These are phyloP conservation scores for Heterotis niloticus DNA, from an alignment of 2,113 vertebrate genomes.

Conservation along the genomic window DNA sequence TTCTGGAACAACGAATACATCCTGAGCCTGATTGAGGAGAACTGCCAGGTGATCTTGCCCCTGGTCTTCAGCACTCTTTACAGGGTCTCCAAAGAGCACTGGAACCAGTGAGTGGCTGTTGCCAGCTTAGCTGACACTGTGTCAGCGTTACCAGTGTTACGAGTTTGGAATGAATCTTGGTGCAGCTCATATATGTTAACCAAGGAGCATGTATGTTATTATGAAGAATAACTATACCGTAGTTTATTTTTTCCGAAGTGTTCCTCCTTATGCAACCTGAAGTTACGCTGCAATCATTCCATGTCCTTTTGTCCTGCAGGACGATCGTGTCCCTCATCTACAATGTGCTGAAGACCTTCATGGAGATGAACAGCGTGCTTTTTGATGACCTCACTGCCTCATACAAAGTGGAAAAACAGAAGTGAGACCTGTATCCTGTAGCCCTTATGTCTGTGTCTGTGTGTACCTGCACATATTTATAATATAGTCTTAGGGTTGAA, in stretches of 20 bases:
- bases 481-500: too few relatives aligned
- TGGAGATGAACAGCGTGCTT: slow-evolving; percentile 91
- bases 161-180: too few relatives aligned
- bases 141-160: not conserved
- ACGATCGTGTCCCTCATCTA: slow-evolving; percentile 91
- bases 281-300: too few relatives aligned
- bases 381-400: slow-evolving; percentile 89
- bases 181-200: too few relatives aligned
- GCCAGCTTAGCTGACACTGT: not conserved
- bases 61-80: slow-evolving; percentile 86
- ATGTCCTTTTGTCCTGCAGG: slow-evolving; percentile 49
- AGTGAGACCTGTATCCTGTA: slow-evolving; percentile 64
- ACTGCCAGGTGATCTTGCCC: slow-evolving; percentile 85
- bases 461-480: not conserved
- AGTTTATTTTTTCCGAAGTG: not conserved
- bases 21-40: slow-evolving; percentile 89
- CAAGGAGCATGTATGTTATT: not conserved
- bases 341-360: slow-evolving; percentile 90
- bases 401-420: slow-evolving; percentile 91
- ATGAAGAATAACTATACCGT: not conserved
- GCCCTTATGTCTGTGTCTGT: slow-evolving; percentile 23
- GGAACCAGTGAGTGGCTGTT: slow-evolving; percentile 80
- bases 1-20: slow-evolving; percentile 96
- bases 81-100: slow-evolving; percentile 89
- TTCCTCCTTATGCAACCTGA: not conserved